phyloP scores from a whole-genome alignment of 2,113 vertebrate species.

The Glareola pratincola region DNA sequence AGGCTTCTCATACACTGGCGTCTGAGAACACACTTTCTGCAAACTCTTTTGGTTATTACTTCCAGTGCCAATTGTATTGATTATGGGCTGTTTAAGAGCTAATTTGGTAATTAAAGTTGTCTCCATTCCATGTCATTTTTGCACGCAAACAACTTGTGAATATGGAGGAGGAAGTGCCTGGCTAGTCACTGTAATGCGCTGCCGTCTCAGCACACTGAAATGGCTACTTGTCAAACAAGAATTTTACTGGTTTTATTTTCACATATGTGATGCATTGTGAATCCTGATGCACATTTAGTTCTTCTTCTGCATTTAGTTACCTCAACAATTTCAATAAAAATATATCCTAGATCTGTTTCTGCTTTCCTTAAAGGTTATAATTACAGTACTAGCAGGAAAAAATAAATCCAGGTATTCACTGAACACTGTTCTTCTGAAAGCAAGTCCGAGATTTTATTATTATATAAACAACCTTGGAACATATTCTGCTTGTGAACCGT shows the following conservation, averaged over 20 bases:
- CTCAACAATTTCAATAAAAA: background rate
- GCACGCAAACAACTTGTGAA: background rate
- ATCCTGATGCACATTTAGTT: background rate
- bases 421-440: background rate
- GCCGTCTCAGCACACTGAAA: background rate
- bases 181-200: background rate
- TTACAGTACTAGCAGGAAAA: background rate
- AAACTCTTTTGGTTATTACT: background rate
- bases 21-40: background rate
- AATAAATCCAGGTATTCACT: background rate
- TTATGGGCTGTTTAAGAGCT: constrained; percentile 6
- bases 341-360: background rate
- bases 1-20: background rate
- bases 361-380: background rate
- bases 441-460: background rate
- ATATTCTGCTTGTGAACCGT: background rate
- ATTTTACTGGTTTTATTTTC: background rate
- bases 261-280: background rate
- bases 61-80: background rate
- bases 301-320: background rate
- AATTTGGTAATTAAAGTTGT: constrained; percentile 17
- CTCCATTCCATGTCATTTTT: background rate
- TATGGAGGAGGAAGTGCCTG: background rate
- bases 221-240: background rate
- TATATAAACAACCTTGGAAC: background rate